phyloP scores from a whole-genome alignment of 1,140 invertebrate species.

The Drosophila oshimai region DNA sequence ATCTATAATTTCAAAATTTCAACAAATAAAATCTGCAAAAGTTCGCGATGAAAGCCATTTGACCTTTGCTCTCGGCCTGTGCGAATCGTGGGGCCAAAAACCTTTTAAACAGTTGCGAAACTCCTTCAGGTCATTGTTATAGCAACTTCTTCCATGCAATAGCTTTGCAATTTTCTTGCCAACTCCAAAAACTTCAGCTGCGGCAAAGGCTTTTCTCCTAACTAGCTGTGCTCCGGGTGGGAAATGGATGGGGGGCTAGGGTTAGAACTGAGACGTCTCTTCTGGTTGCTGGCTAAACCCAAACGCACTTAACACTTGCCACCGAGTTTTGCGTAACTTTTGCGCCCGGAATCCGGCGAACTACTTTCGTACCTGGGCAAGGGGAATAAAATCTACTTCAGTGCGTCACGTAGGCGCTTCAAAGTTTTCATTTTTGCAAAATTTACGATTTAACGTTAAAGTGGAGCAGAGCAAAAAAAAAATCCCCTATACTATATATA shows the following conservation, averaged over 20 bases:
- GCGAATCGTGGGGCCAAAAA: conserved; percentile 16
- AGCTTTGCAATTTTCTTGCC: conserved; percentile 75
- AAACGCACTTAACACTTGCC: conserved; percentile 78
- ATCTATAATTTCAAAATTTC: too few species aligned
- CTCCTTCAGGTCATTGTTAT: conserved; percentile 60
- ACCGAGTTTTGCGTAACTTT: conserved; percentile 76
- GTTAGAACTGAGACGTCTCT: conserved; percentile 20
- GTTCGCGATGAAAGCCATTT: conserved; percentile 26
- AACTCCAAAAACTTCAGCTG: conserved; percentile 72
- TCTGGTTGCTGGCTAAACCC: conserved; percentile 62
- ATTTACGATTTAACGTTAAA: conserved; percentile 81
- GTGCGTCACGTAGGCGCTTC: conserved; percentile 82
- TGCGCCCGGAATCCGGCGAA: conserved; percentile 53
- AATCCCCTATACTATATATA: conserved; percentile 4
- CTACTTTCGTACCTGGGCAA: conserved; percentile 48
- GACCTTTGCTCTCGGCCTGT: conserved; percentile 31
- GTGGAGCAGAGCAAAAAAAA: conserved; percentile 61
- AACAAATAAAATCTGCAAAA: too few species aligned
- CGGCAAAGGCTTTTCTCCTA: conserved; percentile 59
- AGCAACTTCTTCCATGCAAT: conserved; percentile 64
- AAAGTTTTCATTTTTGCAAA: conserved; percentile 79
- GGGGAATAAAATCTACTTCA: conserved; percentile 59
- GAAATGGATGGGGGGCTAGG: conserved; percentile 8
- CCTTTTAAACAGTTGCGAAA: conserved; percentile 44
- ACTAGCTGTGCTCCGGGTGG: conserved; percentile 47